Evolutionary conservation across 2,797 vertebrate genomes (phyloP), one percentile per base, ranked within the genome.

Genomic region (Lepus oiostolus): DNA sequence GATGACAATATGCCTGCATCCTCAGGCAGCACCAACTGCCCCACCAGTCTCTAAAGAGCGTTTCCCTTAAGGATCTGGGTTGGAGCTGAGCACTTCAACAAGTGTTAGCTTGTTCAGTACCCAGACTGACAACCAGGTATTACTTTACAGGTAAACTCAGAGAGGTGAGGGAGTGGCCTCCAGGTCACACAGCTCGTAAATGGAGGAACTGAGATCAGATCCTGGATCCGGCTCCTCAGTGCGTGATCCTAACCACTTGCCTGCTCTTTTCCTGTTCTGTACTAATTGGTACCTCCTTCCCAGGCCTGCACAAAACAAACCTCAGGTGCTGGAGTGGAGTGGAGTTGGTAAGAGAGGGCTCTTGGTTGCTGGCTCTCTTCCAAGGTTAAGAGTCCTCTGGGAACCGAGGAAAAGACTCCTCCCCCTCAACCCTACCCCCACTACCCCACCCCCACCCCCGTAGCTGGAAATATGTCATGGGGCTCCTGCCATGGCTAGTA

Each of bases 1-100:
- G 35, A 62, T 65, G 47, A 85, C 68, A 82, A 87, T 67, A n/a
- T 4, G 9, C 70, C 83, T 62, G 63, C 42, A 58, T 85, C 47
- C 10, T 83, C 86, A 77, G 10, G 52, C 26, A 71, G 32, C 76
- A n/a, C 35, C 67, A 67, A 77, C 62, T 58, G 10, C 70, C 95
- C 70, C 58, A 4, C 13, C 60, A 32, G 67, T 35, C 14, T 54
- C 54, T 70, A 82, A 77, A 42, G 68, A 26, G 52, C 42, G 42
- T 75, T 93, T 85, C 32, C 1, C 52, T 62, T 26, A 32, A 63
- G 38, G 85, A 75, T 88, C 67, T 88, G 28, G 30, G 83, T 72
- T 74, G 58, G 28, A 54, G 76, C 70, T 82, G 65, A 87, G 84
- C 60, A 76, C 93, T 92, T 77, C 84, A 28, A 28, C n/a, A 80